These are phyloP conservation scores for Bubalus kerabau DNA, from an alignment of 2,113 vertebrate species.

Conservation along the genomic window DNA sequence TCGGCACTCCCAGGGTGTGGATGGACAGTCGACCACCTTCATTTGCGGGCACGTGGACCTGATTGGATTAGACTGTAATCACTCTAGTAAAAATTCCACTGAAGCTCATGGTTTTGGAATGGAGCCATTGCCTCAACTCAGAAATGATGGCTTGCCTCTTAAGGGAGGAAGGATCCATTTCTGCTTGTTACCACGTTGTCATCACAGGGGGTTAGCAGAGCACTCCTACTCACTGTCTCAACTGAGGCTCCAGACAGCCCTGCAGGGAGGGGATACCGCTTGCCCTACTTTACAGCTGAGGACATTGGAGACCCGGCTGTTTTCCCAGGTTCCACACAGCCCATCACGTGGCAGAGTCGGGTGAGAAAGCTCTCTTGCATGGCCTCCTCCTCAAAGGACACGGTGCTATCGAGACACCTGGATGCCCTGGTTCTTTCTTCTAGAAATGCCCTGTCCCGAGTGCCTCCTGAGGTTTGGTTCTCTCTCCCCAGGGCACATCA, in stretches of 20 bases:
- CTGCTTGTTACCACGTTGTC: neutral
- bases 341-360: neutral
- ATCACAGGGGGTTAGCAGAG: neutral
- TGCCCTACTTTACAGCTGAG: neutral
- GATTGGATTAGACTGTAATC: neutral
- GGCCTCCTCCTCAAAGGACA: neutral
- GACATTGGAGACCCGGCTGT: neutral
- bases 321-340: neutral
- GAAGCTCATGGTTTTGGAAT: neutral
- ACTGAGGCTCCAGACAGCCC: neutral
- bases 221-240: neutral
- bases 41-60: neutral
- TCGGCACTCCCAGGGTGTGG: neutral
- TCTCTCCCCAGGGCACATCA: neutral
- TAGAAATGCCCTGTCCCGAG: neutral
- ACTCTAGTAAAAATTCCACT: neutral
- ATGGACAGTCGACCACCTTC: neutral
- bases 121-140: neutral
- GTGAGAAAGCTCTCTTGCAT: neutral
- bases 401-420: rapidly evolving
- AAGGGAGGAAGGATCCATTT: neutral
- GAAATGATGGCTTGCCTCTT: neutral
- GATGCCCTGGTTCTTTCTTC: neutral
- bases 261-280: neutral
- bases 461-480: neutral